phyloP scores from a whole-genome alignment of 92 coral and sea anemone genomes.

The Siderastrea radians region DNA sequence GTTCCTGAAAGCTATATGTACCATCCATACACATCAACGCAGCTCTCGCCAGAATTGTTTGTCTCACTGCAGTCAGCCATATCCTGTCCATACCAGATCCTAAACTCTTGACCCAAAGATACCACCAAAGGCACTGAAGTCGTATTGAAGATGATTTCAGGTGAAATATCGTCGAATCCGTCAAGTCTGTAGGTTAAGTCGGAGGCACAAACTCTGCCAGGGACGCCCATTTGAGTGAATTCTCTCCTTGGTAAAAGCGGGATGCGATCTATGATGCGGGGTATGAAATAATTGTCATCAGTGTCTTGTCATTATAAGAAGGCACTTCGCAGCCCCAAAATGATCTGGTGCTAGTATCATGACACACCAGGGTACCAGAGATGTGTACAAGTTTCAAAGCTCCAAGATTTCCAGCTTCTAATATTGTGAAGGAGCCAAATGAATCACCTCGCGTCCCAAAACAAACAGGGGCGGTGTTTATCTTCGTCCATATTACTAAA shows the following conservation, averaged over 20 bases:
- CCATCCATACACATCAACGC: constrained; percentile 23
- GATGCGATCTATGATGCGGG: not conserved
- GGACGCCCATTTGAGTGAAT: not conserved
- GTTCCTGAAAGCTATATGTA: not conserved
- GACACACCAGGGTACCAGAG: not conserved
- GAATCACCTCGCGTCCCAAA: constrained; percentile 5
- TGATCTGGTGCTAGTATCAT: not conserved
- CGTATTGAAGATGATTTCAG: constrained; percentile 11
- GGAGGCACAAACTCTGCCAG: not conserved
- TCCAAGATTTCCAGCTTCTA: not conserved
- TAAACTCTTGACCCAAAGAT: not conserved
- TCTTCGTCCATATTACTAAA: constrained; percentile 8
- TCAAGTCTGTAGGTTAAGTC: not conserved
- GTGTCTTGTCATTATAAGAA: not conserved
- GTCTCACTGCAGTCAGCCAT: not conserved
- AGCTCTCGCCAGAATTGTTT: constrained; percentile 1
- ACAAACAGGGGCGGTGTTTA: not conserved
- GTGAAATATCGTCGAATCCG: not conserved
- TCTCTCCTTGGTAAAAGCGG: not conserved
- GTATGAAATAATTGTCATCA: constrained; percentile 6
- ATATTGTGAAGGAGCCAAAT: not conserved
- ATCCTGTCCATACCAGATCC: constrained; percentile 7
- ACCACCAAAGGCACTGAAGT: not conserved
- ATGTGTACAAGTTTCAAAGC: constrained; percentile 5
- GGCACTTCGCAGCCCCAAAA: constrained; percentile 7